Evolutionary conservation across 2,888 invertebrate species (phyloP).

Genomic region (Synergus umbraculus): DNA sequence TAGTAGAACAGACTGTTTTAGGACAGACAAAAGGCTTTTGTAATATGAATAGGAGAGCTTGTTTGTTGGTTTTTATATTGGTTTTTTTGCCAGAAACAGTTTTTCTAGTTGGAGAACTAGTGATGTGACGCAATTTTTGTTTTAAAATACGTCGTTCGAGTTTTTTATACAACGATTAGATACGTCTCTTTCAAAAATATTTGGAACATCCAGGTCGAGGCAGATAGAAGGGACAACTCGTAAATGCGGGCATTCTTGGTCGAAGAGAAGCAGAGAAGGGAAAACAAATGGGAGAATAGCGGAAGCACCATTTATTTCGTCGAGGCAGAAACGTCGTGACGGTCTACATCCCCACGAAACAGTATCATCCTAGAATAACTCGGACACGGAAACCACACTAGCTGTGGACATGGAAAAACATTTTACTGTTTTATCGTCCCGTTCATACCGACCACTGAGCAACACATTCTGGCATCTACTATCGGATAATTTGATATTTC

Average conservation of each 20-base stretch:
- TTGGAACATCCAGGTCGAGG: conserved; percentile 5
- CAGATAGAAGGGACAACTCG: conserved; percentile 41
- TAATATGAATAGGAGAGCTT: too few relatives aligned
- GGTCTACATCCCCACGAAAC: conserved; percentile 62
- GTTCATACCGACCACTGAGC: conserved; percentile 10
- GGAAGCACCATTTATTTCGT: conserved; percentile 62
- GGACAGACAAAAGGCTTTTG: neutral
- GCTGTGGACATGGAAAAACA: conserved; percentile 36
- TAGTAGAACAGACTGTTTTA: neutral
- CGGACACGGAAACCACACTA: conserved; percentile 38
- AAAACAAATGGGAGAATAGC: conserved; percentile 59
- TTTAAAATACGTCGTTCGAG: neutral
- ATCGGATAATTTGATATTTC: conserved; percentile 38
- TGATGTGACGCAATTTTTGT: too few relatives aligned
- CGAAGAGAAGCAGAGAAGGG: conserved; percentile 26
- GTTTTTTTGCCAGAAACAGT: too few relatives aligned
- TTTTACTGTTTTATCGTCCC: conserved; percentile 36
- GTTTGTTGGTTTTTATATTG: too few relatives aligned
- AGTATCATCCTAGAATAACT: conserved; percentile 54
- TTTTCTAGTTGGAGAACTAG: too few relatives aligned
- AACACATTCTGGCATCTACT: neutral
- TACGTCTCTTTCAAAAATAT: conserved; percentile 1
- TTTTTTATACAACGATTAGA: neutral
- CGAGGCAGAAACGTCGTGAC: conserved; percentile 58
- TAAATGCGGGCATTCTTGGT: conserved; percentile 43